Evolutionary conservation across 1,140 invertebrate species (phyloP).

Genomic region (Oreohelix idahoensis): DNA sequence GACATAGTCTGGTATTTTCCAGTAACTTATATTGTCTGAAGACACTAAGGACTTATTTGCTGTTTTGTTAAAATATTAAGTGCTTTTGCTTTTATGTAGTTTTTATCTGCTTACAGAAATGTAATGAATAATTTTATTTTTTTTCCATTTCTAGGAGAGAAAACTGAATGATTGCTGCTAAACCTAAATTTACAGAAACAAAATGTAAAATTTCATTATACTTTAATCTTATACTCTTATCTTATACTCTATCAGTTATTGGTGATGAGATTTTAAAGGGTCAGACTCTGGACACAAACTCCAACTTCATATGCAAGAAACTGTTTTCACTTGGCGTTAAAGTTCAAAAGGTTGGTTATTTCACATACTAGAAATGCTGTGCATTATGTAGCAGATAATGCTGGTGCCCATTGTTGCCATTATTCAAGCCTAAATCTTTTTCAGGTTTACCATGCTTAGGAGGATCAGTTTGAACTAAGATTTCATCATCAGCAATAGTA

Average conservation of each 20-base stretch:
- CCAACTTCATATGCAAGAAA: slow-evolving; percentile 79
- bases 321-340: slow-evolving; percentile 80
- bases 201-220: neutral
- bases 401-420: neutral
- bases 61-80: too few species aligned
- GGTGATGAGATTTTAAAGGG: slow-evolving; percentile 91
- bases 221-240: neutral
- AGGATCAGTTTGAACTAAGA: too few species aligned
- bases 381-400: neutral
- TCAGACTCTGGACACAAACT: slow-evolving; percentile 83
- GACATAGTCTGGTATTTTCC: too few species aligned
- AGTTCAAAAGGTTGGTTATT: slow-evolving; percentile 73
- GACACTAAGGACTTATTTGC: too few species aligned
- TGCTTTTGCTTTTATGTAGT: too few species aligned
- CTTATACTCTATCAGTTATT: slow-evolving; percentile 78
- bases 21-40: too few species aligned
- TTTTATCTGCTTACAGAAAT: too few species aligned
- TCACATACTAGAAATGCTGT: neutral
- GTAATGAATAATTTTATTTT: neutral
- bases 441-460: too few species aligned
- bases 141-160: neutral
- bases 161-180: neutral
- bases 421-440: too few species aligned
- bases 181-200: neutral
- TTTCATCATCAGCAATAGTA: too few species aligned